Evolutionary conservation across 2,797 vertebrate genomes (phyloP).

Genomic region (Botia kubotai): DNA sequence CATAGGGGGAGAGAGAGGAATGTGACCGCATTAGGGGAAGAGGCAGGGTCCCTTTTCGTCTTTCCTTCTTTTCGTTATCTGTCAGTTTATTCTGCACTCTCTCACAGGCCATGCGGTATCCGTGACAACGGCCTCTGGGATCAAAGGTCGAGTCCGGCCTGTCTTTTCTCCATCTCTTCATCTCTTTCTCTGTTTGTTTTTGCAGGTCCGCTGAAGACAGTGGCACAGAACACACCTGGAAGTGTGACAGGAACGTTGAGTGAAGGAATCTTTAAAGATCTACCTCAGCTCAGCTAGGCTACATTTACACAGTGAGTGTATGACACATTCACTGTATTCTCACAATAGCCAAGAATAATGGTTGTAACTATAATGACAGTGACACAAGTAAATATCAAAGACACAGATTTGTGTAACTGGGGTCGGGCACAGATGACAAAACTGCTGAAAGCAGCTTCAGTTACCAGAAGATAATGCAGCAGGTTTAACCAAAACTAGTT

Average conservation of each 20-base stretch:
- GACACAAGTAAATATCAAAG: too few relatives aligned
- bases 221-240: conserved; percentile 82
- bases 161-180: conserved; percentile 77
- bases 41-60: conserved; percentile 72
- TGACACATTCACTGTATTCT: too few relatives aligned
- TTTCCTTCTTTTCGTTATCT: conserved; percentile 65
- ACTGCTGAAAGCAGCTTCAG: too few relatives aligned
- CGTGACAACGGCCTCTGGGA: conserved; percentile 80
- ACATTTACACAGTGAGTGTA: too few relatives aligned
- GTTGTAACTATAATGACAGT: too few relatives aligned
- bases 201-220: conserved; percentile 82
- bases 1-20: conserved; percentile 77
- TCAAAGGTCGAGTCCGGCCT: conserved; percentile 79
- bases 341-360: too few relatives aligned
- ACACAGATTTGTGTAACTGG: too few relatives aligned
- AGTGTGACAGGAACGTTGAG: not conserved
- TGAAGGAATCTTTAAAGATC: not conserved
- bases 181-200: conserved; percentile 77
- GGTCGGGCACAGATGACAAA: too few relatives aligned
- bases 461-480: too few relatives aligned
- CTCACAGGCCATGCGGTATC: conserved; percentile 79
- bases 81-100: conserved; percentile 63
- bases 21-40: conserved; percentile 71
- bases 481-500: too few relatives aligned
- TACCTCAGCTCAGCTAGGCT: too few relatives aligned